These are phyloP conservation scores for Bombylius discolor DNA, from an alignment of 2,888 invertebrate species.

Conservation along the genomic window DNA sequence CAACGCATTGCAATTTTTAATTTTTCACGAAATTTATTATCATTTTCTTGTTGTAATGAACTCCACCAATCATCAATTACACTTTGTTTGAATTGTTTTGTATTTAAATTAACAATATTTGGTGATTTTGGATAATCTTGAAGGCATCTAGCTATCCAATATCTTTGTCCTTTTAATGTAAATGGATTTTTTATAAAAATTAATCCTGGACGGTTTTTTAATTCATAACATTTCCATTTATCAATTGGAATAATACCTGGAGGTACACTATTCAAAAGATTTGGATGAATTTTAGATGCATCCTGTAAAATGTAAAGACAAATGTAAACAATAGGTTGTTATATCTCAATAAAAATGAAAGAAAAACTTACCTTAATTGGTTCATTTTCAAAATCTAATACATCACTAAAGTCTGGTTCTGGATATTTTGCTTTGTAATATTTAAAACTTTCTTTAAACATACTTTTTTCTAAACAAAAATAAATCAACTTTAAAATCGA, in stretches of 20 bases:
- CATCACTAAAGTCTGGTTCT: conserved; percentile 47
- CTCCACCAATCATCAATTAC: conserved; percentile 48
- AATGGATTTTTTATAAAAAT: conserved; percentile 76
- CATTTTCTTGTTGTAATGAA: conserved; percentile 31
- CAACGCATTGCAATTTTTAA: conserved; percentile 55
- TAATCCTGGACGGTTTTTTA: conserved; percentile 56
- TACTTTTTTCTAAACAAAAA: conserved; percentile 9
- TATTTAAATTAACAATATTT: conserved; percentile 31
- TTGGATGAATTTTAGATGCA: neutral
- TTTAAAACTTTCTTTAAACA: conserved; percentile 62
- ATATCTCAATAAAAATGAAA: too few relatives aligned
- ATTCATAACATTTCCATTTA: conserved; percentile 51
- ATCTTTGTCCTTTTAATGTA: conserved; percentile 58
- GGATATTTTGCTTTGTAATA: conserved; percentile 61
- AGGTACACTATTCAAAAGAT: neutral
- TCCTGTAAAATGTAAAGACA: neutral
- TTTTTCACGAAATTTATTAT: conserved; percentile 20
- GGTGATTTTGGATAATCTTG: conserved; percentile 63
- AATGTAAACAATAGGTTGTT: too few relatives aligned
- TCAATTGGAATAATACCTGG: conserved; percentile 26
- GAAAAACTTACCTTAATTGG: conserved; percentile 9
- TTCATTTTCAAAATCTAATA: conserved; percentile 43
- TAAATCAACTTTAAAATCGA: too few relatives aligned
- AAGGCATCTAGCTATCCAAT: conserved; percentile 70
- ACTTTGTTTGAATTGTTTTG: conserved; percentile 18